Evolutionary conservation across 92 coral and sea anemone genomes (phyloP).

Genomic region (Palythoa caribaeorum): DNA sequence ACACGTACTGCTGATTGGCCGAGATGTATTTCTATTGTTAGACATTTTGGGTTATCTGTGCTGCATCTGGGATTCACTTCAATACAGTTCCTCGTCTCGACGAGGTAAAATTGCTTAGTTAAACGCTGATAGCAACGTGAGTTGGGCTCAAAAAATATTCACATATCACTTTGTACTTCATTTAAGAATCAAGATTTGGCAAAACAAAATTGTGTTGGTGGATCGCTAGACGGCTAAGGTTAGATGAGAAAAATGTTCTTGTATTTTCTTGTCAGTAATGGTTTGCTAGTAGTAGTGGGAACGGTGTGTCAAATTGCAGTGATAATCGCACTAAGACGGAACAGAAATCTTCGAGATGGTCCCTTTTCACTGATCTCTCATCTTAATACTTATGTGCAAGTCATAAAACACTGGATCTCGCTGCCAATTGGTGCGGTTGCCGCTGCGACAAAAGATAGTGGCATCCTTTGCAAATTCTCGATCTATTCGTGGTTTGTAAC

Average conservation of each 20-base stretch:
- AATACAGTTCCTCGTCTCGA: too few species aligned
- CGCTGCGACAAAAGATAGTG: neutral
- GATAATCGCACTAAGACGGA: neutral
- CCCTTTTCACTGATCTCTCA: slow-evolving; percentile 21
- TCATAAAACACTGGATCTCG: neutral
- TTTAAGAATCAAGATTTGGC: neutral
- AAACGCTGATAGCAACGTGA: too few species aligned
- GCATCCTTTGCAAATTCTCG: neutral
- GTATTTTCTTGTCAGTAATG: neutral
- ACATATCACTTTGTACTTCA: too few species aligned
- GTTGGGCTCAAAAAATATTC: too few species aligned
- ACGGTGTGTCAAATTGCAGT: slow-evolving; percentile 23
- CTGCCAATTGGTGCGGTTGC: neutral
- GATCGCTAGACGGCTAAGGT: neutral
- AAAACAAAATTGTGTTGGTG: neutral
- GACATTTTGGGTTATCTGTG: too few species aligned
- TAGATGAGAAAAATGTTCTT: neutral
- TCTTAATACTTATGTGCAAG: slow-evolving; percentile 2
- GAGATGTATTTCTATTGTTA: too few species aligned
- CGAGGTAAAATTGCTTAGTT: too few species aligned
- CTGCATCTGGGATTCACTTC: too few species aligned
- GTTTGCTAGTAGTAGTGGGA: neutral
- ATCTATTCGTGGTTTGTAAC: neutral
- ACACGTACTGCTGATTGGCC: too few species aligned
- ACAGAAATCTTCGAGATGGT: neutral